A percentile compares a stretch with the other conserved stretches of the same genome.
phyloP scores from a whole-genome alignment of 2,797 vertebrate genomes.

The Protosalanx chinensis region DNA sequence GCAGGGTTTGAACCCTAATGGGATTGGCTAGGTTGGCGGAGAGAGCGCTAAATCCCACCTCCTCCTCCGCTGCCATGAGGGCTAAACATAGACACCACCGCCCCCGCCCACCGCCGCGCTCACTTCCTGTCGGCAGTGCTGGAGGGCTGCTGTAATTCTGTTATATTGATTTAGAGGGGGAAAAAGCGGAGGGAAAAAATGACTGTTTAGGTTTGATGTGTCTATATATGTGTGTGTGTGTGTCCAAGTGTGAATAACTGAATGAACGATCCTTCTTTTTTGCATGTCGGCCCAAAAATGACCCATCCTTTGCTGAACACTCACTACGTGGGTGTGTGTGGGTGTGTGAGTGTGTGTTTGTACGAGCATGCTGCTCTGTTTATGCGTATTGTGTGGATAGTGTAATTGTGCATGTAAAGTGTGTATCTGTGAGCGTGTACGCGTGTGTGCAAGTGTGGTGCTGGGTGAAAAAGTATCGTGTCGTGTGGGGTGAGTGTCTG shows the following conservation, averaged over 20 bases:
- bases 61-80: constrained; percentile 14
- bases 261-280: neutral
- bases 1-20: constrained; percentile 65
- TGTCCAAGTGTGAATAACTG: neutral
- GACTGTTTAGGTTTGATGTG: constrained; percentile 25
- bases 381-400: too few species aligned
- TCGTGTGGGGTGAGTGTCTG: neutral
- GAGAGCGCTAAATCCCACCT: neutral
- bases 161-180: constrained; percentile 16
- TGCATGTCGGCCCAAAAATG: too few species aligned
- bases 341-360: neutral
- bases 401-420: neutral
- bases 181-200: constrained; percentile 14
- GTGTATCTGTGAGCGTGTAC: constrained; percentile 1
- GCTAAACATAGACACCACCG: constrained; percentile 25
- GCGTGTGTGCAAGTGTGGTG: neutral
- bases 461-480: too few species aligned
- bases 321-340: neutral
- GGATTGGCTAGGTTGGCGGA: constrained; percentile 52
- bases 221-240: constrained; percentile 14
- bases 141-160: constrained; percentile 26
- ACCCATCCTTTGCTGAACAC: too few species aligned
- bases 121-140: neutral
- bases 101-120: constrained; percentile 10
- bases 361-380: too few species aligned